Conservation (phyloP, 53 echinoderm and acorn worm genomes). For the Crossaster papposus region DNA sequence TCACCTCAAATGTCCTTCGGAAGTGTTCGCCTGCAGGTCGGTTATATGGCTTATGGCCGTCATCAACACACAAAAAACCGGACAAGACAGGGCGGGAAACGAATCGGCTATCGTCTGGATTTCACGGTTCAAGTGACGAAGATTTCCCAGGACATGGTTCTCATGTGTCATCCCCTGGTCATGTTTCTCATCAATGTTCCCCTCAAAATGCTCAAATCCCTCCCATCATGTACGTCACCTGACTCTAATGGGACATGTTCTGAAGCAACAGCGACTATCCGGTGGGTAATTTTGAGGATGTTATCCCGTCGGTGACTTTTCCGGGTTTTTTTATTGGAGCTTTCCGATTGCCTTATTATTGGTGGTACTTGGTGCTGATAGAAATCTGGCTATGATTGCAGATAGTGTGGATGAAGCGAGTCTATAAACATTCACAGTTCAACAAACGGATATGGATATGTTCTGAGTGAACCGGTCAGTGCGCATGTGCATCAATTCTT, state of each 20-base stretch:
- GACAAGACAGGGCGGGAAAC: not conserved
- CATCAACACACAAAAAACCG: not conserved
- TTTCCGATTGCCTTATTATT: not conserved
- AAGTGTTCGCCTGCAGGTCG: not conserved
- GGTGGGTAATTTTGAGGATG: not conserved
- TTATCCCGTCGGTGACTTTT: constrained; percentile 28
- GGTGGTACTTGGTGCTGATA: not conserved
- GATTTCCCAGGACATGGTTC: not conserved
- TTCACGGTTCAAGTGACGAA: constrained; percentile 7
- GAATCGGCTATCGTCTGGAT: not conserved
- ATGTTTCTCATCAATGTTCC: not conserved
- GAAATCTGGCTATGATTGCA: not conserved
- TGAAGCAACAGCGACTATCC: not conserved
- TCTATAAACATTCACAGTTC: not conserved
- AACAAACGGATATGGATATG: too few relatives aligned
- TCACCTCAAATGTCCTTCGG: not conserved
- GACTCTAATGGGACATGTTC: constrained; percentile 4
- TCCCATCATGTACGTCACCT: not conserved
- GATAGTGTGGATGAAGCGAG: not conserved
- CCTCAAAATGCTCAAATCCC: not conserved
- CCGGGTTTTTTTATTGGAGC: not conserved
- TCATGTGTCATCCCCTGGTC: not conserved
- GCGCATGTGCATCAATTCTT: too few relatives aligned
- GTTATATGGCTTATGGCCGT: not conserved
- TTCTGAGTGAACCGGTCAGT: too few relatives aligned